phyloP scores from a whole-genome alignment of 30 jellyfish, hydroid and myxozoan species.

The Hydractinia symbiolongicarpus region DNA sequence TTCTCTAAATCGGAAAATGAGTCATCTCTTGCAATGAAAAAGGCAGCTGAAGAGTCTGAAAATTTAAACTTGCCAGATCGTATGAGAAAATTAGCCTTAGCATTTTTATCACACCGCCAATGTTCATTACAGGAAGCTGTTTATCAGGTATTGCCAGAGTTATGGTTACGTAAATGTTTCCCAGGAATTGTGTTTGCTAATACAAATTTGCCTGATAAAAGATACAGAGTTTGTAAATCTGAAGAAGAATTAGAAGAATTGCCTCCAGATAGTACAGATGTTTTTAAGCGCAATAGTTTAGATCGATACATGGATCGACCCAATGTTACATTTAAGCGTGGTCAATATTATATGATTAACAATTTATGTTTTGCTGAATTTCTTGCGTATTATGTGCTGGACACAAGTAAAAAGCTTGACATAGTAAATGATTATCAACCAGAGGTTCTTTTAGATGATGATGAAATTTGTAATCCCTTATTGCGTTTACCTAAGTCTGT shows the following conservation, averaged over 20 bases:
- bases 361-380: slow-evolving; percentile 26
- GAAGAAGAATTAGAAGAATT: slow-evolving; percentile 25
- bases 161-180: slow-evolving; percentile 12
- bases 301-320: slow-evolving; percentile 30
- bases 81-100: slow-evolving; percentile 9
- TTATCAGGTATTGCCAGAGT: slow-evolving; percentile 17
- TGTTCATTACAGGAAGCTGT: slow-evolving; percentile 15
- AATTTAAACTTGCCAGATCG: not conserved
- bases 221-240: slow-evolving; percentile 8
- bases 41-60: not conserved
- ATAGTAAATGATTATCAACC: slow-evolving; percentile 23
- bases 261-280: slow-evolving; percentile 33
- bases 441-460: not conserved
- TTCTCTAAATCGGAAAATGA: not conserved
- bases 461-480: not conserved
- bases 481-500: not conserved
- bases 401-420: slow-evolving; percentile 7
- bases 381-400: slow-evolving; percentile 21
- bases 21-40: not conserved
- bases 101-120: not conserved
- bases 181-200: not conserved
- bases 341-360: slow-evolving; percentile 4
- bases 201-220: not conserved
- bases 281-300: slow-evolving; percentile 2
- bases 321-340: slow-evolving; percentile 20